Conservation (phyloP, 1,140 invertebrate species). For the Sinonovacula constricta region DNA sequence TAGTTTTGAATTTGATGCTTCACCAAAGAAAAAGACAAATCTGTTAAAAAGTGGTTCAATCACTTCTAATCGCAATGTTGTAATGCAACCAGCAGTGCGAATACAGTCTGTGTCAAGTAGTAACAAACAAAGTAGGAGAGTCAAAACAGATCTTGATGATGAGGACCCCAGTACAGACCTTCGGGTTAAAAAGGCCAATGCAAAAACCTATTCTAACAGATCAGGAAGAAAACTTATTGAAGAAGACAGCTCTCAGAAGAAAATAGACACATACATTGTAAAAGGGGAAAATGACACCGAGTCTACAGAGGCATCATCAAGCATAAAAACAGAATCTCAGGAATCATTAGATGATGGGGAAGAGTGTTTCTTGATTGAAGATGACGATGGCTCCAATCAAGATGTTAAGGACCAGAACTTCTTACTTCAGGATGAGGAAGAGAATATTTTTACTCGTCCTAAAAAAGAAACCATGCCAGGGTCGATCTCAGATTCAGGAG, state of each 20-base stretch:
- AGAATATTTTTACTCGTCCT: constrained; percentile 40
- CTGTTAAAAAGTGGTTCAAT: neutral
- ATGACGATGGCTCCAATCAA: constrained; percentile 43
- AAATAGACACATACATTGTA: constrained; percentile 8
- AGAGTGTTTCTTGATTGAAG: constrained; percentile 35
- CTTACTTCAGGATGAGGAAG: constrained; percentile 1
- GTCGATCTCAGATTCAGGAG: constrained; percentile 25
- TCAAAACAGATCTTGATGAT: constrained; percentile 34
- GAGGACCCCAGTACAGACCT: constrained; percentile 30
- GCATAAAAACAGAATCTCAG: constrained; percentile 11
- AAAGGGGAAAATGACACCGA: constrained; percentile 25
- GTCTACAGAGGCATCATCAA: constrained; percentile 1
- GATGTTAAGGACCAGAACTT: neutral
- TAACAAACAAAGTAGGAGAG: neutral
- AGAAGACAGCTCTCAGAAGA: constrained; percentile 2
- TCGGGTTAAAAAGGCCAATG: constrained; percentile 34
- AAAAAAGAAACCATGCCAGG: constrained; percentile 13
- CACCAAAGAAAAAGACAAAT: constrained; percentile 38
- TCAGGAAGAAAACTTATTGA: constrained; percentile 30
- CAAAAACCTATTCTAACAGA: constrained; percentile 28
- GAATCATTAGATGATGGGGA: constrained; percentile 34
- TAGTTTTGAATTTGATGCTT: constrained; percentile 50
- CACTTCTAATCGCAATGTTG: constrained; percentile 22
- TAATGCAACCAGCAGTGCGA: constrained; percentile 43
- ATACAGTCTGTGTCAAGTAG: too few species aligned